Evolutionary conservation across 2,888 invertebrate species (phyloP), one percentile per base, ranked within the genome.

Genomic region (Ryuthela nishihirai): DNA sequence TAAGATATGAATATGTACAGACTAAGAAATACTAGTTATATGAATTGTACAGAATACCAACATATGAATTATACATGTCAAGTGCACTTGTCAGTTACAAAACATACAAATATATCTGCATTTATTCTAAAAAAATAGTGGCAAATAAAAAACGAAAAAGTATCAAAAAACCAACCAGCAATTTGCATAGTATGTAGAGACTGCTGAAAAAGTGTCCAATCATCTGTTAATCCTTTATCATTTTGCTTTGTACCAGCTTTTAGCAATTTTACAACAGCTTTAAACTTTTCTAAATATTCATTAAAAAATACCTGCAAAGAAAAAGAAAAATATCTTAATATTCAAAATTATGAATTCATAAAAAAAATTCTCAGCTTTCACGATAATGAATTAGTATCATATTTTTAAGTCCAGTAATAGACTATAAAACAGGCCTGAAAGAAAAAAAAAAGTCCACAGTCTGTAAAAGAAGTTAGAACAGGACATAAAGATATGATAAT

Each of bases 211-310:
- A 83, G 76, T 40, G 79, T 81, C 85, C 85, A 85, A 68, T 85
- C 83, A 71, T 82, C 82, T 65, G 79, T 78, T 48, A 76, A 76
- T n/a, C 74, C 76, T 60, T 78, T 77, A 46, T 75, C 48, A 4
- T 24, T 29, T 7, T 7, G n/a, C n/a, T 40, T 41, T 44, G 42
- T 44, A 20, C 17, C 76, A 44, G 79, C 76, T 53, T 82, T 81
- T 17, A 87, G 78, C 72, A 85, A 83, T 23, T 81, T 75, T 56
- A 85, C 76, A 0, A 83, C 82, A 18, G 80, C 78, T 55, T 80
- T 78, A 67, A 82, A 85, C 68, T 84, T 83, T 60, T 83, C 83
- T 25, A 83, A 74, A 70, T 85, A 85, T 54, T 78, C 59, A n/a
- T 18, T 18, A 3, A 58, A 48, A 41, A 54, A 60, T 1, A 29